Conservation (phyloP, 2,113 vertebrate genomes). For the Bostrychus sinensis region DNA sequence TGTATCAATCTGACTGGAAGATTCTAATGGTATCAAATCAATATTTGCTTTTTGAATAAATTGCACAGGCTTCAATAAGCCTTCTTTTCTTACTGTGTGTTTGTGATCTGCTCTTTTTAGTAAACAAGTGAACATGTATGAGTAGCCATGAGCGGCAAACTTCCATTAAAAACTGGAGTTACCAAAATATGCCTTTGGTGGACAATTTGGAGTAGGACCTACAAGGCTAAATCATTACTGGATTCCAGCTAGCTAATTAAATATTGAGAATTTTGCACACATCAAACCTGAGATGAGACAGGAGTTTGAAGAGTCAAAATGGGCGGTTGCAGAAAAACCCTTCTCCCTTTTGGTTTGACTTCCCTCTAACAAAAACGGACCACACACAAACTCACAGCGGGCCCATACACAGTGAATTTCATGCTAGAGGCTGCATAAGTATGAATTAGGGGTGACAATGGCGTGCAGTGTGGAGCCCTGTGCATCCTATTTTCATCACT, state of each 20-base stretch:
- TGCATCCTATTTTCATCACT: conserved; percentile 73
- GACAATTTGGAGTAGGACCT: conserved; percentile 29
- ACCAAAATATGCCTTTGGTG: conserved; percentile 28
- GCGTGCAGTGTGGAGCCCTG: conserved; percentile 65
- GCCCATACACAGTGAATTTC: conserved; percentile 27
- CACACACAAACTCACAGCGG: conserved; percentile 39
- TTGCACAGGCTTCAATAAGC: conserved; percentile 4
- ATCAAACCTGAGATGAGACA: neutral
- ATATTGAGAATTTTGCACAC: conserved; percentile 4
- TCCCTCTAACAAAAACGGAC: conserved; percentile 28
- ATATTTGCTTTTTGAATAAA: conserved; percentile 18
- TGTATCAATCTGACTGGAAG: conserved; percentile 25
- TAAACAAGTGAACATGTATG: conserved; percentile 50
- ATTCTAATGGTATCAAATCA: conserved; percentile 27
- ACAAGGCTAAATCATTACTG: conserved; percentile 23
- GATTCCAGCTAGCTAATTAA: conserved; percentile 27
- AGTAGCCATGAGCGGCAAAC: conserved; percentile 57
- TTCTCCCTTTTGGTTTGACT: conserved; percentile 14
- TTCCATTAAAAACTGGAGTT: conserved; percentile 38
- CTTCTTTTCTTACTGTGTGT: conserved; percentile 7
- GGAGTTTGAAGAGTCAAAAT: conserved; percentile 37
- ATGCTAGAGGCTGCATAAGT: conserved; percentile 67
- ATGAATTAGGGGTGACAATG: conserved; percentile 72
- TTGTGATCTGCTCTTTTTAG: conserved; percentile 32
- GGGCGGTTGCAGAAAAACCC: conserved; percentile 36